Conservation (phyloP, 2,113 vertebrate species). For the Hemichromis elongatus region DNA sequence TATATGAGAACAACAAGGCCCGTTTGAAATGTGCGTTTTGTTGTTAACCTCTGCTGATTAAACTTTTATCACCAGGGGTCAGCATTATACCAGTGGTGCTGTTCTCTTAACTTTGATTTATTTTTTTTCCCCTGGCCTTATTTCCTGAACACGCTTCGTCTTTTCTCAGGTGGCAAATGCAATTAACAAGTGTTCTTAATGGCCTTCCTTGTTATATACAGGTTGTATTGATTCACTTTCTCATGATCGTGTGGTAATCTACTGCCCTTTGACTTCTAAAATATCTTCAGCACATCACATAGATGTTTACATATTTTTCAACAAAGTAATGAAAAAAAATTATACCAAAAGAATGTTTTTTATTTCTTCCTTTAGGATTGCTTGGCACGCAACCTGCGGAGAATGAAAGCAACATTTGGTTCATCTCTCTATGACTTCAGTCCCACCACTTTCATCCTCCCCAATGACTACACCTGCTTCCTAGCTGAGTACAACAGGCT, state of each 20-base stretch:
- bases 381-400: slow-evolving; percentile 72
- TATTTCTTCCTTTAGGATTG: slow-evolving; percentile 53
- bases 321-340: accelerated
- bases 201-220: not conserved
- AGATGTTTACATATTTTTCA: not conserved
- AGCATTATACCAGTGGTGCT: not conserved
- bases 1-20: not conserved
- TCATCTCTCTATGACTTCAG: slow-evolving; percentile 73
- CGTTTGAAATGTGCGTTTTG: not conserved
- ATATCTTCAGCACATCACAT: not conserved
- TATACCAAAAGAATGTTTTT: not conserved
- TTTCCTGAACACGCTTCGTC: not conserved
- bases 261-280: not conserved
- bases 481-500: slow-evolving; percentile 69
- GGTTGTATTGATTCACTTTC: not conserved
- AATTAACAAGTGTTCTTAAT: not conserved
- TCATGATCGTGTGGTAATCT: not conserved
- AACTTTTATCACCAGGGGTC: not conserved
- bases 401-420: slow-evolving; percentile 73
- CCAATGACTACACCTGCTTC: slow-evolving; percentile 75
- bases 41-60: not conserved
- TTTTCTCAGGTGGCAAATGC: not conserved
- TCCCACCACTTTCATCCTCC: slow-evolving; percentile 75
- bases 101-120: not conserved
- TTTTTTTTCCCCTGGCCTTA: not conserved